Percentiles rank a stretch among this genome's conserved stretches.
These are phyloP conservation scores for Athene cunicularia DNA, from an alignment of 2,113 vertebrate genomes.

Conservation along the genomic window DNA sequence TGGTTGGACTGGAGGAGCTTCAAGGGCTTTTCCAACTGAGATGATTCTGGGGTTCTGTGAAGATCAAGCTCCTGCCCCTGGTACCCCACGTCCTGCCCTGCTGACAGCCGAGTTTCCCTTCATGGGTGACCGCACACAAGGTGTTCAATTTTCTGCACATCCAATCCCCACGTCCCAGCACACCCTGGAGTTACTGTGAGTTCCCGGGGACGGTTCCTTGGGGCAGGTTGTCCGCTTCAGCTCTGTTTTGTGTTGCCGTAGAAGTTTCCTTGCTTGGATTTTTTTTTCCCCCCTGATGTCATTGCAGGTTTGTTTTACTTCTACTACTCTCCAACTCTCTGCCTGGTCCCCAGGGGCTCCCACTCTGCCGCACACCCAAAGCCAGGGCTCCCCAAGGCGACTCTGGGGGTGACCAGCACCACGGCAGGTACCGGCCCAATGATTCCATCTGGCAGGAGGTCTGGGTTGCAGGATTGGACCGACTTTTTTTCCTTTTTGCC, in stretches of 20 bases:
- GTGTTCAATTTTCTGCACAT: not conserved
- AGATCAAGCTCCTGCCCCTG: too few species aligned
- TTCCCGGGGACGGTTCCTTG: rapidly evolving
- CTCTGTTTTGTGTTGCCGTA: not conserved
- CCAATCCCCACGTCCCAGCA: not conserved
- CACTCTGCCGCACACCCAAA: not conserved
- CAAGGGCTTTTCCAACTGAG: too few species aligned
- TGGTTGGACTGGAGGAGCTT: too few species aligned
- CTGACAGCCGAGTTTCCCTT: not conserved
- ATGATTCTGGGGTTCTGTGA: too few species aligned
- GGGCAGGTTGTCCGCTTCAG: not conserved
- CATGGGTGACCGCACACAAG: not conserved
- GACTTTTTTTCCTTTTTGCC: not conserved
- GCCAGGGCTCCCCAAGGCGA: not conserved
- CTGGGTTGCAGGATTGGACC: not conserved
- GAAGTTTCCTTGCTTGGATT: not conserved
- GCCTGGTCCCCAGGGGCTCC: not conserved
- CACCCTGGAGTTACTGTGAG: not conserved
- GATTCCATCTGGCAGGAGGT: not conserved
- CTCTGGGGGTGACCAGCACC: not conserved
- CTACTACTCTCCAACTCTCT: not conserved
- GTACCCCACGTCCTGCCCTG: not conserved
- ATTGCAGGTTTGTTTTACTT: not conserved
- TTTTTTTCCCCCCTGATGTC: not conserved
- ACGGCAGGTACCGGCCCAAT: rapidly evolving